Evolutionary conservation across 1,140 invertebrate species (phyloP).

Genomic region (Anastrepha ludens): DNA sequence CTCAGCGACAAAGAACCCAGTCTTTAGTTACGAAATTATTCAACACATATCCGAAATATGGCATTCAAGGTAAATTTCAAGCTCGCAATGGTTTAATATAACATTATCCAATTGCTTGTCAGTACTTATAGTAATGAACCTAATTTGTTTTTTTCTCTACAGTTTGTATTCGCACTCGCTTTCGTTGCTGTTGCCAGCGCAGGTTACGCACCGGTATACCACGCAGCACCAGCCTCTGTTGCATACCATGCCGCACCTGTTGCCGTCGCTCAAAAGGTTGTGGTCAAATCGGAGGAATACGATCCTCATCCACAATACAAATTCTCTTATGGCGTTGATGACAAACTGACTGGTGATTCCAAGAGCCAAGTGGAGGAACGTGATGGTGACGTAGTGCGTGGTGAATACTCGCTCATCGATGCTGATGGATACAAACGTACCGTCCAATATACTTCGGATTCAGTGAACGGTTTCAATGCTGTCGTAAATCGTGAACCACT

Average conservation of each 20-base stretch:
- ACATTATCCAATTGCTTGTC: neutral
- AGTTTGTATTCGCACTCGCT: conserved; percentile 69
- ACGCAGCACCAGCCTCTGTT: conserved; percentile 61
- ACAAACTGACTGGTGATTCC: conserved; percentile 77
- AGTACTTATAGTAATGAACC: neutral
- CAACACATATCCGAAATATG: conserved; percentile 61
- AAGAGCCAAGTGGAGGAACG: conserved; percentile 77
- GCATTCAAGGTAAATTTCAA: conserved; percentile 68
- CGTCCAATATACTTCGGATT: conserved; percentile 76
- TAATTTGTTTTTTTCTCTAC: conserved; percentile 56
- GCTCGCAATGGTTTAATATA: neutral
- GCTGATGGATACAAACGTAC: conserved; percentile 76
- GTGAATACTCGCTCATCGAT: conserved; percentile 76
- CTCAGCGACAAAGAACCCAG: conserved; percentile 66
- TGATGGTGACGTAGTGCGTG: conserved; percentile 75
- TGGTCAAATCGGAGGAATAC: conserved; percentile 66
- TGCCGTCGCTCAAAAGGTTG: conserved; percentile 63
- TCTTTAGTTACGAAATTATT: neutral
- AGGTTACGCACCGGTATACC: conserved; percentile 63
- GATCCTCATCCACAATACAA: conserved; percentile 73
- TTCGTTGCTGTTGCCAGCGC: conserved; percentile 69
- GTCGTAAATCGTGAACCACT: conserved; percentile 73
- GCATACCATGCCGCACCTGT: conserved; percentile 63
- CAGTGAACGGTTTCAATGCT: conserved; percentile 75
- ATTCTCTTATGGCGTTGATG: conserved; percentile 75